A percentile compares a stretch with the other conserved stretches of the same genome.
phyloP scores from a whole-genome alignment of 2,113 vertebrate genomes.

The Porphyrio hochstetteri region DNA sequence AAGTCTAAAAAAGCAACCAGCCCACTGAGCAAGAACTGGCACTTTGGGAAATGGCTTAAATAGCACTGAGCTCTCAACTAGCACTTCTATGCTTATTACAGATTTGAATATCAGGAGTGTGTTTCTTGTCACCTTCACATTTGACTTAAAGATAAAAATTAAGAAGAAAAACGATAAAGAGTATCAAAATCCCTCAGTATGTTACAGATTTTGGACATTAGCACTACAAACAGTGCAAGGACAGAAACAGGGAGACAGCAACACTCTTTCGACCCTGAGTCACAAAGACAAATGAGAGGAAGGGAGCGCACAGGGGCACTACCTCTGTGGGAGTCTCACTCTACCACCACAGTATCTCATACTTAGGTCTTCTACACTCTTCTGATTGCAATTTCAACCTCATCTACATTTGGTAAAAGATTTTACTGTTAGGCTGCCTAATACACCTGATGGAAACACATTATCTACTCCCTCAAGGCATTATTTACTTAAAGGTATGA shows the following conservation, averaged over 20 bases:
- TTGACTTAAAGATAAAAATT: background rate
- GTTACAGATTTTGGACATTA: background rate
- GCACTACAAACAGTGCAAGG: background rate
- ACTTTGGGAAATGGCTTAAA: slow-evolving; percentile 69
- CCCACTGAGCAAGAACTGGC: slow-evolving; percentile 68
- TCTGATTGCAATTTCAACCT: background rate
- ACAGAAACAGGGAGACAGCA: background rate
- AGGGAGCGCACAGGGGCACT: background rate
- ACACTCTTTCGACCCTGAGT: background rate
- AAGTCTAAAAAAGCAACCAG: slow-evolving; percentile 70
- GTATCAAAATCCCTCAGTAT: background rate
- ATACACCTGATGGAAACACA: background rate
- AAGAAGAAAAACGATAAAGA: background rate
- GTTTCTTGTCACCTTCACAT: slow-evolving; percentile 6
- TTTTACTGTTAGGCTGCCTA: background rate
- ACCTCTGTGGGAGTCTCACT: background rate
- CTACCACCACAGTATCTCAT: background rate
- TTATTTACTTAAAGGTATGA: background rate
- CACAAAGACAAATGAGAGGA: background rate
- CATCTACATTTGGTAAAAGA: background rate
- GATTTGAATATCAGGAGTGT: slow-evolving; percentile 11
- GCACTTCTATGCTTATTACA: background rate
- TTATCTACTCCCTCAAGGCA: background rate
- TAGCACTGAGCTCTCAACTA: slow-evolving; percentile 42
- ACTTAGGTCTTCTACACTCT: background rate